These are phyloP conservation scores for Halictus ligatus DNA, from an alignment of 2,888 invertebrate species.

Conservation along the genomic window DNA sequence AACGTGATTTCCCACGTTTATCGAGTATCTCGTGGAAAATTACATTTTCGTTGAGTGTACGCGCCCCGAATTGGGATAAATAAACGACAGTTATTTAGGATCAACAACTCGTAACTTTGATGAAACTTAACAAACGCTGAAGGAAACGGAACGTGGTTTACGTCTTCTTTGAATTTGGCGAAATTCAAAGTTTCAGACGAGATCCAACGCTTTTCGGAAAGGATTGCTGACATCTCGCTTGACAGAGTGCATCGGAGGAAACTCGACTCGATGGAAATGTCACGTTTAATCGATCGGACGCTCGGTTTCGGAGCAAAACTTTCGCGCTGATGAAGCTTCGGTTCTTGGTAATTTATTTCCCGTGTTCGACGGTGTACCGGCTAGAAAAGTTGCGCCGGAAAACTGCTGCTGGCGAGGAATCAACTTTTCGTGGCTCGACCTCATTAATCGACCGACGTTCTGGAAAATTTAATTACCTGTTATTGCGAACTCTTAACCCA, in stretches of 20 bases:
- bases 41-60: too few species aligned
- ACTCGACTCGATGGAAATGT: not conserved
- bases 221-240: too few species aligned
- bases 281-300: slow-evolving; percentile 11
- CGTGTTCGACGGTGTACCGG: not conserved
- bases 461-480: not conserved
- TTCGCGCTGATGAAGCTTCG: not conserved
- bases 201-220: too few species aligned
- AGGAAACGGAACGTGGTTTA: too few species aligned
- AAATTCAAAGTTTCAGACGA: too few species aligned
- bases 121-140: too few species aligned
- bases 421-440: not conserved
- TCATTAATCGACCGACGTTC: slow-evolving; percentile 1
- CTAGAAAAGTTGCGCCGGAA: not conserved
- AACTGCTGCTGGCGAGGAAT: not conserved
- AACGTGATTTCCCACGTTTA: not conserved
- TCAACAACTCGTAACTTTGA: too few species aligned
- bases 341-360: slow-evolving; percentile 30
- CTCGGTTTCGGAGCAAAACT: not conserved
- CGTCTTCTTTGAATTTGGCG: too few species aligned
- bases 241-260: not conserved
- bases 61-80: too few species aligned
- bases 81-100: too few species aligned
- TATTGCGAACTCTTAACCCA: not conserved
- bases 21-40: not conserved